A percentile compares a stretch with the other conserved stretches of the same genome.
These are phyloP conservation scores for Batillaria attramentaria DNA, from an alignment of 1,140 invertebrate genomes.

Conservation along the genomic window DNA sequence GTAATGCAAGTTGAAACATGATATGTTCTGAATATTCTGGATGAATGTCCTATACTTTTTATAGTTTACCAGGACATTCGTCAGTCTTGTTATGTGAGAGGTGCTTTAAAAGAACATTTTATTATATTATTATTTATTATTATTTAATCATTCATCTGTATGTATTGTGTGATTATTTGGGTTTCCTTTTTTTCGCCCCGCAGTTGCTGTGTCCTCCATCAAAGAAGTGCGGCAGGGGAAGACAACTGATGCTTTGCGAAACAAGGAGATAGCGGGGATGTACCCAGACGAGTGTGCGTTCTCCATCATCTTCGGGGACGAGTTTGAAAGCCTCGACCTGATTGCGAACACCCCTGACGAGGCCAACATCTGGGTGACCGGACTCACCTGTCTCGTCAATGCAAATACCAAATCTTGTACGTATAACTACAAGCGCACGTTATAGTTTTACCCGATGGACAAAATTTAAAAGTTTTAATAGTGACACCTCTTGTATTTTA, in stretches of 20 bases:
- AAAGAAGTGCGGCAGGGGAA: conserved; percentile 77
- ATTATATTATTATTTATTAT: too few species aligned
- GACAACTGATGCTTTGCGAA: conserved; percentile 76
- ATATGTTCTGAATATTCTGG: too few species aligned
- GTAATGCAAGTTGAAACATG: too few species aligned
- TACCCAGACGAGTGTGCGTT: conserved; percentile 78
- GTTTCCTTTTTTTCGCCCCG: conserved; percentile 43
- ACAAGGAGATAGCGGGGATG: conserved; percentile 73
- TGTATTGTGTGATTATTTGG: too few species aligned
- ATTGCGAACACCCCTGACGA: conserved; percentile 78
- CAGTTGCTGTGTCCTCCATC: conserved; percentile 76
- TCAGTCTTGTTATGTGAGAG: too few species aligned
- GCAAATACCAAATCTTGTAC: conserved; percentile 59
- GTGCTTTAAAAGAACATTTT: too few species aligned
- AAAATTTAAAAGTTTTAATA: not conserved
- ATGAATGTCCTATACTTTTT: too few species aligned
- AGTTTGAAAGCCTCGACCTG: conserved; percentile 77
- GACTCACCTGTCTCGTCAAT: conserved; percentile 75
- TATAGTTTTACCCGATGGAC: too few species aligned
- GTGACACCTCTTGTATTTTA: not conserved
- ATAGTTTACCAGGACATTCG: too few species aligned
- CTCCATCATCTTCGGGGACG: conserved; percentile 78
- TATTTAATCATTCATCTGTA: not conserved
- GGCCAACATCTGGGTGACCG: conserved; percentile 79
- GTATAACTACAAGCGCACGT: too few species aligned